A percentile compares a stretch with the other conserved stretches of the same genome.
Evolutionary conservation across 2,888 invertebrate species (phyloP).

Genomic region (Diarsia dahlii): DNA sequence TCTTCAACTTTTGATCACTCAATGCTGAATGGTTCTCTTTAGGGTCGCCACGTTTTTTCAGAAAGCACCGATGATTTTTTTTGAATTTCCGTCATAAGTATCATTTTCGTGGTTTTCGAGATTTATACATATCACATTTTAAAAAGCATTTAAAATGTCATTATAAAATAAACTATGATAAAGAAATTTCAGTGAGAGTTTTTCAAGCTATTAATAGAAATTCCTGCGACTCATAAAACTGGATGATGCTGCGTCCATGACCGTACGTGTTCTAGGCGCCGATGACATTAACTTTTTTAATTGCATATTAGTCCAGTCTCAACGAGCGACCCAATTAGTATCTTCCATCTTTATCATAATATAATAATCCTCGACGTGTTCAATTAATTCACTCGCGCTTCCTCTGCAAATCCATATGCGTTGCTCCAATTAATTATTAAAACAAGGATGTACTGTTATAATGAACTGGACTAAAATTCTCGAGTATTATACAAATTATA

Average conservation of each 20-base stretch:
- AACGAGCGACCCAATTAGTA: constrained; percentile 18
- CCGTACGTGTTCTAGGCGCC: not conserved
- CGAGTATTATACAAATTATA: constrained; percentile 43
- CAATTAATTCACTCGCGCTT: constrained; percentile 59
- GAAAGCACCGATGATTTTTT: too few species aligned
- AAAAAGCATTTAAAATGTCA: not conserved
- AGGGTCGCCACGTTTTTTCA: too few species aligned
- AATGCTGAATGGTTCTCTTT: too few species aligned
- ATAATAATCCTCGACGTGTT: constrained; percentile 51
- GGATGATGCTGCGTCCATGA: not conserved
- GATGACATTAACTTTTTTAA: constrained; percentile 30
- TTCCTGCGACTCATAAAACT: not conserved
- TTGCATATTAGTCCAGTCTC: constrained; percentile 23
- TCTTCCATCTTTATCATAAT: constrained; percentile 53
- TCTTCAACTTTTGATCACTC: too few species aligned
- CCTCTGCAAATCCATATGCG: constrained; percentile 53
- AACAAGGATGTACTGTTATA: constrained; percentile 58
- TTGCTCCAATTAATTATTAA: constrained; percentile 53
- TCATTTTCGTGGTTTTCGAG: too few species aligned
- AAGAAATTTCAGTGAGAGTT: not conserved
- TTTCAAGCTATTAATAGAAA: not conserved
- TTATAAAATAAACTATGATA: not conserved
- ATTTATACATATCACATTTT: not conserved
- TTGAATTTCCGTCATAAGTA: too few species aligned
- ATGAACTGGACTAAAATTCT: constrained; percentile 46